These are phyloP conservation scores for Procambarus clarkii DNA, from an alignment of 1,140 invertebrate genomes.

Conservation along the genomic window DNA sequence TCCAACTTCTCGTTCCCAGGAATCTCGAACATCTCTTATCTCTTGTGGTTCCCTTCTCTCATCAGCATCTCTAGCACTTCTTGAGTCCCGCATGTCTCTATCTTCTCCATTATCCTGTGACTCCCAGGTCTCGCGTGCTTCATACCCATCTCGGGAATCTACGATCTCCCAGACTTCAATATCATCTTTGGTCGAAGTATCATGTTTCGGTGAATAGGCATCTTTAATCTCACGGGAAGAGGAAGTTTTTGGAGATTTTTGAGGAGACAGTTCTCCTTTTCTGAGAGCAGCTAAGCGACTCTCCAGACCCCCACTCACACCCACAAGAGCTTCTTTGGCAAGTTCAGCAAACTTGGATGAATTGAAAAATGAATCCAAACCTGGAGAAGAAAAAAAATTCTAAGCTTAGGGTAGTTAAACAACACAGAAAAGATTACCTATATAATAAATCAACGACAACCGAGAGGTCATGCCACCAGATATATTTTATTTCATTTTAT, in stretches of 20 bases:
- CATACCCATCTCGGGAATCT: conserved; percentile 29
- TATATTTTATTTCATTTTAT: no score
- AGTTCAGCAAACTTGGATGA: conserved; percentile 55
- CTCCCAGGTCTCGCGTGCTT: conserved; percentile 25
- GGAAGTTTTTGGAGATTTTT: conserved; percentile 12
- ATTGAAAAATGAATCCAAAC: conserved; percentile 64
- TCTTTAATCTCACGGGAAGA: conserved; percentile 36
- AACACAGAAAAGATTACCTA: no score
- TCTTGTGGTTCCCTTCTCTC: conserved; percentile 45
- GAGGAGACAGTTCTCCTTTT: conserved; percentile 23
- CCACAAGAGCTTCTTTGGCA: conserved; percentile 56
- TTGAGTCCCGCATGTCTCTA: conserved; percentile 17
- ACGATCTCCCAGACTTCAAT: conserved; percentile 31
- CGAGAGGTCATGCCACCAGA: no score
- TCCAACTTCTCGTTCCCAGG: conserved; percentile 28
- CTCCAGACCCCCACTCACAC: conserved; percentile 25
- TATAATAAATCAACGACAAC: no score
- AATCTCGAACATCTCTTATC: conserved; percentile 23
- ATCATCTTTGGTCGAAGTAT: conserved; percentile 18
- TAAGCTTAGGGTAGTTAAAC: no score
- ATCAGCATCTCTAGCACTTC: conserved; percentile 19
- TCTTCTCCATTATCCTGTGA: conserved; percentile 10
- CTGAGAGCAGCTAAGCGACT: conserved; percentile 44
- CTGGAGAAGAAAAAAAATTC: conserved; percentile 11
- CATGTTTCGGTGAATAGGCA: conserved; percentile 25